Conservation (phyloP, 2,888 invertebrate genomes). For the Phragmatobia fuliginosa region DNA sequence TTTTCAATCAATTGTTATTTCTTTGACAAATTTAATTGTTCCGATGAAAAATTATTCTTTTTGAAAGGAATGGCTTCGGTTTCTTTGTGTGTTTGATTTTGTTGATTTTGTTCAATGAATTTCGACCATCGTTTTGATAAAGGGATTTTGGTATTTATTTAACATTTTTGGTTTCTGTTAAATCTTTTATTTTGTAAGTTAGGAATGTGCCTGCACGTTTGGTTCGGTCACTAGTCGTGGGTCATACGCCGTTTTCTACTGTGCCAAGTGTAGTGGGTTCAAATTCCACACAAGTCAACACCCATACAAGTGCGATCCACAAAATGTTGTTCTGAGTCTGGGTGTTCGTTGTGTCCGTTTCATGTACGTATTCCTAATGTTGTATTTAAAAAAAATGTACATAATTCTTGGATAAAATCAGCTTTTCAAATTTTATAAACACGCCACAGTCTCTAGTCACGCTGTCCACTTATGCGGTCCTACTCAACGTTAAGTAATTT, state of each 20-base stretch:
- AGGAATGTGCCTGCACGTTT: too few species aligned
- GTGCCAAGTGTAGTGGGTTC: too few species aligned
- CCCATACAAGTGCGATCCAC: too few species aligned
- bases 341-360: too few species aligned
- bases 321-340: too few species aligned
- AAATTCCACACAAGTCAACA: too few species aligned
- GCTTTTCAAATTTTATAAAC: not conserved
- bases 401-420: too few species aligned
- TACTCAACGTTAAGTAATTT: conserved; percentile 31
- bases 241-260: too few species aligned
- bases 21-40: conserved; percentile 44
- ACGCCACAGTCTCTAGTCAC: conserved; percentile 6
- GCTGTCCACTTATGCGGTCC: not conserved
- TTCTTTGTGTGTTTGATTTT: conserved; percentile 3
- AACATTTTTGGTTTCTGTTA: not conserved
- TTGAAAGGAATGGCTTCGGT: conserved; percentile 13
- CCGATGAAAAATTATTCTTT: conserved; percentile 30
- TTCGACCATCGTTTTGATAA: not conserved
- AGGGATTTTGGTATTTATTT: not conserved
- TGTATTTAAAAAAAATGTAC: too few species aligned
- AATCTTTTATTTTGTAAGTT: not conserved
- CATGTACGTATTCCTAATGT: too few species aligned
- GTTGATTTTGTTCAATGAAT: conserved; percentile 1
- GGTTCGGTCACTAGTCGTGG: too few species aligned
- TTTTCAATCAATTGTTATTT: conserved; percentile 38